Evolutionary conservation across 2,113 vertebrate species (phyloP), one percentile per base, ranked within the genome.

Genomic region (Eublepharis macularius): DNA sequence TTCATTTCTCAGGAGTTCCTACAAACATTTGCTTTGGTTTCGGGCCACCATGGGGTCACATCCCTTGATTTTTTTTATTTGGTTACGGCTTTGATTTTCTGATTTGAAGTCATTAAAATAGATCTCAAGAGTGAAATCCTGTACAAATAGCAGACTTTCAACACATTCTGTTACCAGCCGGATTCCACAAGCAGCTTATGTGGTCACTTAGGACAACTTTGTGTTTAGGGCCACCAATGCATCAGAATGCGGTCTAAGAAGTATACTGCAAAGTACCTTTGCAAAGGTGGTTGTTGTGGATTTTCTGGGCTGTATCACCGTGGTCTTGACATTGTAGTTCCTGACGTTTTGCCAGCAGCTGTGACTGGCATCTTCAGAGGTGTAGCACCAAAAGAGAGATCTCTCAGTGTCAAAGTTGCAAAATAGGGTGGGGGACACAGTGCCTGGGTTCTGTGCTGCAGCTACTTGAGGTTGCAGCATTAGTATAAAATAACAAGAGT

Each of bases 21-120:
- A 89, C 89, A 94, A 95, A 95, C 92, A 94, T 95, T 95, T 95
- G 82, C 88, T 94, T 95, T 95, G 94, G 94, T 93, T 87, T 92
- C 88, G 41, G 66, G 94, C 94, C 94, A 95, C 78, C 21, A 76
- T 83, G 24, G 90, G 88, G 86, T 95, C 91, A 91, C 89, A 94
- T 94, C 91, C 92, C 93, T 74, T 84, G 87, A 80, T 91, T 89
- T 92, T 94, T 92, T 93, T 41, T 75, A 51, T 29, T 65, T 45
- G 41, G 76, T 85, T 80, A 91, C 90, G 63, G 90, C 90, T 94
- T 90, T 90, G 89, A 92, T 90, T 92, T 94, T 94, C 84, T 91
- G 80, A 92, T 84, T 84, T 85, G 93, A 90, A 81, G 69, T 82
- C 54, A 17, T 81, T 69, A 90, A 49, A 66, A 86, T 90, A 93